Percentiles rank a stretch among this genome's conserved stretches.
Evolutionary conservation across 2,113 vertebrate genomes (phyloP).

Genomic region (Sylvia atricapilla): DNA sequence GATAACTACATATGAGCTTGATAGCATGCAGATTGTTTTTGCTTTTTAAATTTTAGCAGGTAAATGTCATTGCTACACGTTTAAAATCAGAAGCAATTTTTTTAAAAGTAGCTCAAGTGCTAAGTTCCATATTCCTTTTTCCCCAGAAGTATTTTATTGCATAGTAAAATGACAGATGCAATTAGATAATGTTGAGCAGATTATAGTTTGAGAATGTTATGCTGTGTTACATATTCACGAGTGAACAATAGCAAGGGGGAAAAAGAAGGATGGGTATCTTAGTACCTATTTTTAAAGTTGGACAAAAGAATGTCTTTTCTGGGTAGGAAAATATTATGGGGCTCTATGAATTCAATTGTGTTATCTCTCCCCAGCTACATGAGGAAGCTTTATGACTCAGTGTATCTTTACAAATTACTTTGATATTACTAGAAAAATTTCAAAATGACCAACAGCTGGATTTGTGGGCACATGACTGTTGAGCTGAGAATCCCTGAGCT

Average conservation of each 20-base stretch:
- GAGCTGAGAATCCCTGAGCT: background rate
- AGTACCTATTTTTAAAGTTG: slow-evolving; percentile 35
- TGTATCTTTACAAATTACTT: background rate
- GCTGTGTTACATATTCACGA: slow-evolving; percentile 46
- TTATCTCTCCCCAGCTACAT: background rate
- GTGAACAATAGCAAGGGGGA: slow-evolving; percentile 31
- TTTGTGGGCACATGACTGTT: background rate
- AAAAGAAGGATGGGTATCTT: background rate
- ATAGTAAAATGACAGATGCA: slow-evolving; percentile 61
- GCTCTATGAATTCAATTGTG: background rate
- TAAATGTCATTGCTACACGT: slow-evolving; percentile 52
- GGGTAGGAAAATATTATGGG: slow-evolving; percentile 20
- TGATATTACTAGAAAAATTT: background rate
- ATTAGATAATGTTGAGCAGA: slow-evolving; percentile 63
- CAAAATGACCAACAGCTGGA: background rate
- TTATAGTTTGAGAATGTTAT: slow-evolving; percentile 52
- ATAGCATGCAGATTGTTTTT: slow-evolving; percentile 56
- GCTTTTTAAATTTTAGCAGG: slow-evolving; percentile 50
- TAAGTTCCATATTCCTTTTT: slow-evolving; percentile 44
- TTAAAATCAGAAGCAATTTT: slow-evolving; percentile 63
- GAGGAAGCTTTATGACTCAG: background rate
- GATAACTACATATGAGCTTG: slow-evolving; percentile 7
- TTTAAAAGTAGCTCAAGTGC: slow-evolving; percentile 37
- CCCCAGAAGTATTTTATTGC: slow-evolving; percentile 56
- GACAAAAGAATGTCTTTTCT: slow-evolving; percentile 27